These are phyloP conservation scores for Ciconia maguari DNA, from an alignment of 2,113 vertebrate species.

Conservation along the genomic window DNA sequence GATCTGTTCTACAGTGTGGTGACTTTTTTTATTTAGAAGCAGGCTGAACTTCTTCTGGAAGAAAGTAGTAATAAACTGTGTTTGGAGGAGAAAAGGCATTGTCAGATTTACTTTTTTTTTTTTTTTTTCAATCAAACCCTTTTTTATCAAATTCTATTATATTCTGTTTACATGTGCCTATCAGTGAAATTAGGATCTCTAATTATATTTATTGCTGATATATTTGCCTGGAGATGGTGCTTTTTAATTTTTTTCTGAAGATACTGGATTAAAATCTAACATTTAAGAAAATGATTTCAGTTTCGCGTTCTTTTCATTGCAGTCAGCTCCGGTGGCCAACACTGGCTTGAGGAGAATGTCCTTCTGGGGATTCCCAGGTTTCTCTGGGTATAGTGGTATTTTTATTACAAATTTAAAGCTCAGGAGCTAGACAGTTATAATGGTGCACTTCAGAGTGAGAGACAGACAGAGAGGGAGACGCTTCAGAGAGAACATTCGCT, in stretches of 20 bases:
- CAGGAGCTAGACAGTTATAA: neutral
- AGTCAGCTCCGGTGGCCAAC: rapidly evolving
- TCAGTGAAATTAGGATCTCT: neutral
- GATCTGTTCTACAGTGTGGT: neutral
- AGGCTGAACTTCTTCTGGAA: neutral
- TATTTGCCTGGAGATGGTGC: neutral
- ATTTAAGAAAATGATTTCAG: neutral
- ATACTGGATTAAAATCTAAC: neutral
- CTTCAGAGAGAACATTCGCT: neutral
- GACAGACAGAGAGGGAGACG: neutral
- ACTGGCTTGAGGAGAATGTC: neutral
- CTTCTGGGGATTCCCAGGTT: neutral
- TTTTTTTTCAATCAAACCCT: neutral
- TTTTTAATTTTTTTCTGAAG: neutral
- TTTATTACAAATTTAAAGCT: neutral
- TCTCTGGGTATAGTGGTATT: neutral
- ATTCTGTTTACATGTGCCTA: neutral
- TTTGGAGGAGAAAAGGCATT: neutral
- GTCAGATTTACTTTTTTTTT: neutral
- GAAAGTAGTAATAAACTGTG: neutral
- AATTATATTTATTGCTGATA: neutral
- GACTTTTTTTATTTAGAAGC: neutral
- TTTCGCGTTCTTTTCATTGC: neutral
- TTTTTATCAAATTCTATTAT: neutral
- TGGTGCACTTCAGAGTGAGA: neutral